Base-by-base conservation (phyloP, 2,113 vertebrate genomes). In the Melanerpes aurifrons region DNA sequence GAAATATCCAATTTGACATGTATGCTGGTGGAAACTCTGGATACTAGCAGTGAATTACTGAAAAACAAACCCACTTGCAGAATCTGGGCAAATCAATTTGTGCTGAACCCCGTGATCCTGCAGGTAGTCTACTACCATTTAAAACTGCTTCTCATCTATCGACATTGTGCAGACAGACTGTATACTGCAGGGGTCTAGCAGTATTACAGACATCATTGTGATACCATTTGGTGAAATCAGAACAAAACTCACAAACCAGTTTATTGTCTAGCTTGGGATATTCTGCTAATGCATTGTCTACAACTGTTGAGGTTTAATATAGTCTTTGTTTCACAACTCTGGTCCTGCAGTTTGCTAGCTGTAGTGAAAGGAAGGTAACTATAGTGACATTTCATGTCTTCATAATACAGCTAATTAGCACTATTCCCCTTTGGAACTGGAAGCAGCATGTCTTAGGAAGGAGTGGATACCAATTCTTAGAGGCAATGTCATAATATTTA, bases 361-460 rank as follows among this genome's bases (percentile, higher is more conserved):
- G 35, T 70, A 56, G 68, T 50, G 26, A 72, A 92, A 84, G 10
- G 24, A 84, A 67, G 48, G 50, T 91, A 87, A 32, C 53, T 89
- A 3, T 13, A 87, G 28, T 70, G 91, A 73, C 73, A n/a, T 72
- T 35, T 50, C 14, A 4, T 18, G 7, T 67, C 84, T 93, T 89
- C 14, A 43, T 67, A 70, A 69, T 62, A 35, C 9, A 87, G 53
- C 71, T 94, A 91, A 95, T 93, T 91, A 96, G n/a, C 29, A 7
- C 45, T 1, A 32, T 86, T 90, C 86, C 88, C 88, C 88, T 86
- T 86, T 50, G 75, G 93, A 74, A 72, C 2, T 71, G 56, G 61
- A 86, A 81, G 29, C 40, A 89, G 21, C 10, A 12, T 28, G 9
- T 69, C 74, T 76, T 82, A 50, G 54, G 62, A 69, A 69, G 31